Percentiles rank a stretch among this genome's conserved stretches.
Evolutionary conservation across 1,140 invertebrate species (phyloP).

Genomic region (Bombus huntii): DNA sequence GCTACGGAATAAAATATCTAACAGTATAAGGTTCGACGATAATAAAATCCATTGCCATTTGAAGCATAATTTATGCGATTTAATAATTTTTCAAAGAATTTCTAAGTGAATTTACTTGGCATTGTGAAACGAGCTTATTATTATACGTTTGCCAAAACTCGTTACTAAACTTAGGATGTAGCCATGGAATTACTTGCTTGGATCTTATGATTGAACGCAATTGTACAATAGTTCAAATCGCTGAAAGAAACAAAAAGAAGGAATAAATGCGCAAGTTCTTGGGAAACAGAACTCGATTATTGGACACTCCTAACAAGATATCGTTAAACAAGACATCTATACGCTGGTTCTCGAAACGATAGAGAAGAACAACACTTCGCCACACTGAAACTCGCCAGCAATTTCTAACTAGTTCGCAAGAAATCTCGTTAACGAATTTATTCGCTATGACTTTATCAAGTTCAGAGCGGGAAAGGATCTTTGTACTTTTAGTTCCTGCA

Average conservation of each 20-base stretch:
- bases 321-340: conserved; percentile 21
- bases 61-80: too few species aligned
- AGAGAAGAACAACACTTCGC: conserved; percentile 34
- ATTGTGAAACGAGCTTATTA: too few species aligned
- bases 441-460: conserved; percentile 56
- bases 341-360: conserved; percentile 25
- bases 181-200: too few species aligned
- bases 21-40: too few species aligned
- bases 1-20: too few species aligned
- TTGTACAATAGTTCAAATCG: not conserved
- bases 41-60: too few species aligned
- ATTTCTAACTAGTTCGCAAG: conserved; percentile 57
- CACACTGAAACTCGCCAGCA: conserved; percentile 22
- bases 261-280: not conserved
- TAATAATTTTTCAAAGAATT: too few species aligned
- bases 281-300: conserved; percentile 20
- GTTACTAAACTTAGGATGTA: too few species aligned
- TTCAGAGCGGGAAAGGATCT: conserved; percentile 19
- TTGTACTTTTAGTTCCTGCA: conserved; percentile 15
- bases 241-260: not conserved
- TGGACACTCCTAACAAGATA: not conserved
- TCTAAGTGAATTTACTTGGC: too few species aligned
- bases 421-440: conserved; percentile 62
- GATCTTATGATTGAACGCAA: too few species aligned
- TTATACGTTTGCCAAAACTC: too few species aligned